Evolutionary conservation across 1,140 invertebrate genomes (phyloP).

Genomic region (Caenorhabditis briggsae): DNA sequence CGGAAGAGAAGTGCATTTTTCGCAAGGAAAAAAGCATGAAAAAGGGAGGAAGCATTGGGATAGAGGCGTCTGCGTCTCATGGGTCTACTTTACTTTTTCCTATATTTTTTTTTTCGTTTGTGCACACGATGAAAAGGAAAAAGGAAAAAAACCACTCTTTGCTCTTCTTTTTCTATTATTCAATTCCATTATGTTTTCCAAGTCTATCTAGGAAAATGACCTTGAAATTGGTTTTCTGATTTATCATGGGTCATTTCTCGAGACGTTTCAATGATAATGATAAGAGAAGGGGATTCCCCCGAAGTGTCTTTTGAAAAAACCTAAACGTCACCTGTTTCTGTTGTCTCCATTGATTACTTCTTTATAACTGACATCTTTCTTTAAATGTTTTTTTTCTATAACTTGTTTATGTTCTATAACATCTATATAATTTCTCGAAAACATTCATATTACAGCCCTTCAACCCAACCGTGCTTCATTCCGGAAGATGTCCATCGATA

Average conservation of each 20-base stretch:
- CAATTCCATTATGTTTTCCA: background rate
- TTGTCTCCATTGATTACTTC: constrained; percentile 11
- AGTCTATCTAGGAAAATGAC: background rate
- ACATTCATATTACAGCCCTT: constrained; percentile 2
- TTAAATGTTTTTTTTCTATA: background rate
- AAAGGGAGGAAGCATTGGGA: constrained; percentile 21
- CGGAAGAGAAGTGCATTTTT: background rate
- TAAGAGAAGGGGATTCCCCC: constrained; percentile 42
- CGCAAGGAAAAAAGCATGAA: constrained; percentile 34
- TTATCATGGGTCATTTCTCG: constrained; percentile 36
- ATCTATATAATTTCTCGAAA: background rate
- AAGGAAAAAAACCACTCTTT: constrained; percentile 38
- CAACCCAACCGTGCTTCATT: constrained; percentile 12
- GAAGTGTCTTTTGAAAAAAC: background rate
- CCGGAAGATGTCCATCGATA: constrained; percentile 13
- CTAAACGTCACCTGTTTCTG: constrained; percentile 26
- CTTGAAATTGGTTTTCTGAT: constrained; percentile 41
- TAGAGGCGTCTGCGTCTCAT: constrained; percentile 33
- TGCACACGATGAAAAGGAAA: constrained; percentile 14
- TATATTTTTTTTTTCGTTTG: constrained; percentile 1
- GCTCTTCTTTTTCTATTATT: constrained; percentile 40
- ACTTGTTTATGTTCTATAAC: too few relatives aligned
- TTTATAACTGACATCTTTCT: background rate
- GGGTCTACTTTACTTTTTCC: constrained; percentile 10
- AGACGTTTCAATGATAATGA: constrained; percentile 43